Evolutionary conservation across 2,113 vertebrate genomes (phyloP), one percentile per base, ranked within the genome.

Genomic region (Passer montanus): DNA sequence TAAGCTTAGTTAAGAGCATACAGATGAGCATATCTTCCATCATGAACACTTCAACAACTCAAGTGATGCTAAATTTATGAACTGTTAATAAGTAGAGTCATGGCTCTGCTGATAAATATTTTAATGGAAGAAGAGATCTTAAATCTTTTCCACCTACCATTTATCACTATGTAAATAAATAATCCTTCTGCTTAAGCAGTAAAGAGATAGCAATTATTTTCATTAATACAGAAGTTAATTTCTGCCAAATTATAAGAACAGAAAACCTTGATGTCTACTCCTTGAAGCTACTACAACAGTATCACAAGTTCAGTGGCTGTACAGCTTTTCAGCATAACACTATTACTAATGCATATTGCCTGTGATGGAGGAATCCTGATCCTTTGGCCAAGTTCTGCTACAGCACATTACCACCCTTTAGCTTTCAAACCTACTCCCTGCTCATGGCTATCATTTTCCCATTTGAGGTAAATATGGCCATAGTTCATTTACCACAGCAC

Each of bases 11-110:
- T 60, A 92, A 73, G 31, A 92, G 30, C 31, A 91, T 63, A 81
- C 2, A 86, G 64, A 83, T 20, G 60, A 87, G 64, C 37, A 64
- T 52, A 55, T 83, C 75, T 78, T 92, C 79, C 56, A 64, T 74
- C 80, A 53, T 4, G 23, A 89, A 78, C 83, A 78, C 66, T 84
- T 91, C 88, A 94, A 78, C 90, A 96, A 77, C 62, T 87, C 90
- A 92, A 94, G 41, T 81, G 66, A 95, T 89, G 73, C 78, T 90
- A 94, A 89, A 97, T 87, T 89, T 89, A 97, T 89, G 83, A 97
- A 85, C 82, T 78, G 90, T 69, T 94, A 95, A 90, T 75, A 93
- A 96, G 46, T 78, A 31, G 86, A 95, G 74, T 49, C 80, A 72
- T 56, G 52, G 68, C 46, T 87, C 60, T 90, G 72, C 69, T 96